Evolutionary conservation across 2,113 vertebrate species (phyloP).

Genomic region (Poeciliopsis prolifica): DNA sequence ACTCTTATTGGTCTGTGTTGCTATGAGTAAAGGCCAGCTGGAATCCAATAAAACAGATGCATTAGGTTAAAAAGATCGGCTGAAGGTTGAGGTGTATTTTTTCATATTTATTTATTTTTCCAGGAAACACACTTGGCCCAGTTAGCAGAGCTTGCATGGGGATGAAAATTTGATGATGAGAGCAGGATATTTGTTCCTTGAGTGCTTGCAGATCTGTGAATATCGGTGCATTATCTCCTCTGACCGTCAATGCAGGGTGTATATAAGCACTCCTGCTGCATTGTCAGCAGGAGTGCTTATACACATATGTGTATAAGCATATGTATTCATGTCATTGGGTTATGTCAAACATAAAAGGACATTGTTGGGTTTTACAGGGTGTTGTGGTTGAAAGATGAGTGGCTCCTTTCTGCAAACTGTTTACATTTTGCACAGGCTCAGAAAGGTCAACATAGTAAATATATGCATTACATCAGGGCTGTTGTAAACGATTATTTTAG

Average conservation of each 20-base stretch:
- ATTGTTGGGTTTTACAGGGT: conserved; percentile 16
- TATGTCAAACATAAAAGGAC: conserved; percentile 49
- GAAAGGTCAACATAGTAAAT: conserved; percentile 16
- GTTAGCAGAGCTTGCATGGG: conserved; percentile 30
- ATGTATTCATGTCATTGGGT: conserved; percentile 36
- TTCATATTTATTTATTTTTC: conserved; percentile 35
- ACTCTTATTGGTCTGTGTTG: conserved; percentile 38
- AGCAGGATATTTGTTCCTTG: conserved; percentile 67
- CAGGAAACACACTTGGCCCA: conserved; percentile 33
- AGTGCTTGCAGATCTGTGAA: conserved; percentile 51
- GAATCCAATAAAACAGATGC: conserved; percentile 42
- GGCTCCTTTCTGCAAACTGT: conserved; percentile 37
- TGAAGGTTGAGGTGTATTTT: conserved; percentile 62
- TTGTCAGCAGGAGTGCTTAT: neutral
- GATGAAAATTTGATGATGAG: conserved; percentile 68
- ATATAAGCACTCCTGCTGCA: neutral
- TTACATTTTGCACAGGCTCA: conserved; percentile 50
- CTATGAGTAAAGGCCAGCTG: conserved; percentile 34
- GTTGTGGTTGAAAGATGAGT: conserved; percentile 44
- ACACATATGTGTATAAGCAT: no score
- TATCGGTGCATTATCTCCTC: conserved; percentile 53
- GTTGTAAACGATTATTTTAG: no score
- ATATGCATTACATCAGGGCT: conserved; percentile 16
- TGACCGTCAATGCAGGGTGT: neutral
- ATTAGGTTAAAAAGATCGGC: conserved; percentile 61